A percentile compares a stretch with the other conserved stretches of the same genome.
phyloP scores from a whole-genome alignment of 2,113 vertebrate genomes.

The Hucho hucho region DNA sequence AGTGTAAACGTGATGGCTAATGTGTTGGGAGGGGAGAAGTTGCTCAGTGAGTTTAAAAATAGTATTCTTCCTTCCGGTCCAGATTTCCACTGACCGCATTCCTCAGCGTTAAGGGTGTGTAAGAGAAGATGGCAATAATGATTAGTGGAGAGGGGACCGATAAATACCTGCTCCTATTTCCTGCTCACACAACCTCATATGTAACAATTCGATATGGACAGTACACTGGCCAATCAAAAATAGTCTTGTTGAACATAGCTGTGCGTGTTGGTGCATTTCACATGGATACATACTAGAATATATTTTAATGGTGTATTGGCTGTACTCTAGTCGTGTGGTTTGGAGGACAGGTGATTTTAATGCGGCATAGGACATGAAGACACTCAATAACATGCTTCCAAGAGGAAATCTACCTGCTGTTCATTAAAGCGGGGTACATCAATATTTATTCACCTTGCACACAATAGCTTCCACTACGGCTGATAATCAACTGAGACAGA shows the following conservation, averaged over 20 bases:
- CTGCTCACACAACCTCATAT: not conserved
- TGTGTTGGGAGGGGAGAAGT: too few species aligned
- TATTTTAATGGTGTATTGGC: too few species aligned
- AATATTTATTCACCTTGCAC: conserved; percentile 19
- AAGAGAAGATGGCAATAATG: too few species aligned
- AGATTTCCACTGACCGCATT: too few species aligned
- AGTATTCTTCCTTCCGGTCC: too few species aligned
- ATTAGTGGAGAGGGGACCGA: not conserved
- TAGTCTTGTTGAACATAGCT: not conserved
- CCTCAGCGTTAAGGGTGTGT: too few species aligned
- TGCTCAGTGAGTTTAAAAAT: too few species aligned
- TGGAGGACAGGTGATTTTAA: not conserved
- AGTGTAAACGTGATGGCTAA: too few species aligned
- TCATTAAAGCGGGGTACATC: conserved; percentile 55
- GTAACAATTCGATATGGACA: not conserved
- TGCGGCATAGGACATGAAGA: not conserved
- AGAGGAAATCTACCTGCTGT: conserved; percentile 70
- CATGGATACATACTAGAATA: not conserved
- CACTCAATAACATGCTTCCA: not conserved
- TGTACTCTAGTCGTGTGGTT: not conserved
- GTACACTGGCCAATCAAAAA: not conserved
- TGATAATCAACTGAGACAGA: not conserved
- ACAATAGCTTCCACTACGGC: conserved; percentile 14
- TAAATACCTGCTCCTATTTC: not conserved
- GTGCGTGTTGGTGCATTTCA: not conserved